These are phyloP conservation scores for Drosophila suboccidentalis DNA, from an alignment of 2,888 invertebrate genomes.

Conservation along the genomic window DNA sequence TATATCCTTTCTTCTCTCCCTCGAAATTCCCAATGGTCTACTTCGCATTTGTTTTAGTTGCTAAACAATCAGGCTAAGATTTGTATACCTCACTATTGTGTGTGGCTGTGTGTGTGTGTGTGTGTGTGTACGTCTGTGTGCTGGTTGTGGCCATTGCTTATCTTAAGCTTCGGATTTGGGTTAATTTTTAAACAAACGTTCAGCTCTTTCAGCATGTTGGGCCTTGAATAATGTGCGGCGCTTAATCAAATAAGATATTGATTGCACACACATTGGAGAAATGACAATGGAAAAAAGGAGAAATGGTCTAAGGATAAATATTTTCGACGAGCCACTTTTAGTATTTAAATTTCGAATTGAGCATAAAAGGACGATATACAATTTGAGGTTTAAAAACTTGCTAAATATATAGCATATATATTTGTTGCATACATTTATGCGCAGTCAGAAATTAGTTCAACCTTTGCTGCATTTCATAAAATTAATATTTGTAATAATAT, in stretches of 20 bases:
- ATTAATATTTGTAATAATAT: no score
- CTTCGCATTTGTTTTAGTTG: slow-evolving; percentile 73
- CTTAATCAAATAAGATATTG: slow-evolving; percentile 78
- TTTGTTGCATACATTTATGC: background rate
- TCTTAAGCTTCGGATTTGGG: slow-evolving; percentile 42
- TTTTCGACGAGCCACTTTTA: background rate
- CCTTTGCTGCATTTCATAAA: background rate
- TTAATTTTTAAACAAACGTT: slow-evolving; percentile 72
- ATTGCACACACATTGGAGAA: slow-evolving; percentile 38
- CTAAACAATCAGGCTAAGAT: slow-evolving; percentile 75
- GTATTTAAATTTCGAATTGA: background rate
- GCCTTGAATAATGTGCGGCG: slow-evolving; percentile 61
- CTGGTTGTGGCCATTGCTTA: slow-evolving; percentile 46
- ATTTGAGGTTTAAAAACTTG: background rate
- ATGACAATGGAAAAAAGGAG: background rate
- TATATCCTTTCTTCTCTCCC: slow-evolving; percentile 42
- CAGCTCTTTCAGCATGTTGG: slow-evolving; percentile 44
- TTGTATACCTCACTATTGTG: slow-evolving; percentile 47
- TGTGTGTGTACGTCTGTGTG: slow-evolving; percentile 13
- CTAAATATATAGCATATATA: background rate
- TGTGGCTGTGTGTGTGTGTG: slow-evolving; percentile 13
- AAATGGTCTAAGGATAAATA: background rate
- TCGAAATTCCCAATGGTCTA: slow-evolving; percentile 46
- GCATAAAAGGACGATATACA: background rate
- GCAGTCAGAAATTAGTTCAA: background rate